Evolutionary conservation across 1,140 invertebrate genomes (phyloP).

Genomic region (Plectrocnemia conspersa): DNA sequence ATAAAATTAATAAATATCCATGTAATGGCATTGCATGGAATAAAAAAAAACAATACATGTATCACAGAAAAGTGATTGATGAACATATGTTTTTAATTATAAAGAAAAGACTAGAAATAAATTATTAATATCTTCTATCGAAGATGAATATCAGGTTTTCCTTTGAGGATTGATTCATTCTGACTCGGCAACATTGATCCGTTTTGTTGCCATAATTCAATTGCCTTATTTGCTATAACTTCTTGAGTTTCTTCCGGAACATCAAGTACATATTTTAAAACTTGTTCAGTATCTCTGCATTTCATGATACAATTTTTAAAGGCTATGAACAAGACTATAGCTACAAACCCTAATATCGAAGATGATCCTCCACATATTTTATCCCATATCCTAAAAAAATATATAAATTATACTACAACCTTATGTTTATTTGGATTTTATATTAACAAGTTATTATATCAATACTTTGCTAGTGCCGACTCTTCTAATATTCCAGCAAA

Average conservation of each 20-base stretch:
- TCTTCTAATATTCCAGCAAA: constrained; percentile 76
- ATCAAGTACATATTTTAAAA: constrained; percentile 61
- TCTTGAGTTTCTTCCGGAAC: constrained; percentile 71
- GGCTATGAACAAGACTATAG: constrained; percentile 66
- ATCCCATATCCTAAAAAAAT: constrained; percentile 73
- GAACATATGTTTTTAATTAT: background rate
- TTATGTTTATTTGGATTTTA: constrained; percentile 1
- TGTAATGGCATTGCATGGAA: background rate
- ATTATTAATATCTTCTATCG: constrained; percentile 4
- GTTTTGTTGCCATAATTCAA: constrained; percentile 69
- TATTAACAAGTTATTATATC: background rate
- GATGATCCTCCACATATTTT: constrained; percentile 79
- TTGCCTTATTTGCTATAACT: constrained; percentile 71
- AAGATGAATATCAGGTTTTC: constrained; percentile 25
- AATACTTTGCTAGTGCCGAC: constrained; percentile 68
- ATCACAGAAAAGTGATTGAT: background rate
- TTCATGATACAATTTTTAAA: constrained; percentile 61
- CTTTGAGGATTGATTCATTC: constrained; percentile 39
- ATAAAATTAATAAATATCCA: background rate
- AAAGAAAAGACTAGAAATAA: background rate
- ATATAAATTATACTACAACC: constrained; percentile 4
- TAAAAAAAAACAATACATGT: background rate
- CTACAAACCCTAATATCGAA: constrained; percentile 75
- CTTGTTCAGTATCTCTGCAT: constrained; percentile 55
- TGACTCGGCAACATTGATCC: constrained; percentile 42